Conservation (phyloP, 2,797 vertebrate genomes). For the Onychomys torridus region DNA sequence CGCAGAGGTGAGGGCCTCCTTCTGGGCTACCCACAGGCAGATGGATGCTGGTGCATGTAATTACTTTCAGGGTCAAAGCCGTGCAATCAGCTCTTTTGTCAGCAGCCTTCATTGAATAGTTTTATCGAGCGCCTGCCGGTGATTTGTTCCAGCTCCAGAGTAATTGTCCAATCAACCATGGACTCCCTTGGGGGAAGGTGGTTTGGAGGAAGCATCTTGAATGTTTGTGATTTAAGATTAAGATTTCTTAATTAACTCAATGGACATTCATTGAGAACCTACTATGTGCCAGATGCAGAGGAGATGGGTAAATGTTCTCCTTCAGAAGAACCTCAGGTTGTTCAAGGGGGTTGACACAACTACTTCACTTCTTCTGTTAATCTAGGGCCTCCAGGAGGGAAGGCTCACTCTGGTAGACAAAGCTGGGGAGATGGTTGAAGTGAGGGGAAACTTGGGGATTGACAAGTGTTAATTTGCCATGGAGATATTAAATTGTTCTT, state of each 20-base stretch:
- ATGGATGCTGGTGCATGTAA: conserved; percentile 72
- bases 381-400: neutral
- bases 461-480: neutral
- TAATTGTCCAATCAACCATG: conserved; percentile 73
- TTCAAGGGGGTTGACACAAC: neutral
- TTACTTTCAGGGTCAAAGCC: conserved; percentile 78
- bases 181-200: conserved; percentile 51
- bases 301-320: neutral
- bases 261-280: conserved; percentile 51
- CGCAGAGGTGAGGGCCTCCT: conserved; percentile 68
- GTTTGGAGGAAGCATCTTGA: conserved; percentile 66
- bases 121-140: conserved; percentile 74
- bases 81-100: conserved; percentile 75
- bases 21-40: conserved; percentile 61
- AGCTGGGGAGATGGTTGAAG: neutral
- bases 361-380: neutral
- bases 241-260: conserved; percentile 56
- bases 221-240: conserved; percentile 59
- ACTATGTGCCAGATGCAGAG: conserved; percentile 54
- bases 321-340: neutral
- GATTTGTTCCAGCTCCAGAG: conserved; percentile 75
- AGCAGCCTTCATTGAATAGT: conserved; percentile 71
- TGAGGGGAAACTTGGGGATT: neutral
- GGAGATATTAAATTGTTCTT: neutral
- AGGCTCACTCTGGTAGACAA: neutral